Evolutionary conservation across 2,113 vertebrate species (phyloP).

Genomic region (Hassar affinis): DNA sequence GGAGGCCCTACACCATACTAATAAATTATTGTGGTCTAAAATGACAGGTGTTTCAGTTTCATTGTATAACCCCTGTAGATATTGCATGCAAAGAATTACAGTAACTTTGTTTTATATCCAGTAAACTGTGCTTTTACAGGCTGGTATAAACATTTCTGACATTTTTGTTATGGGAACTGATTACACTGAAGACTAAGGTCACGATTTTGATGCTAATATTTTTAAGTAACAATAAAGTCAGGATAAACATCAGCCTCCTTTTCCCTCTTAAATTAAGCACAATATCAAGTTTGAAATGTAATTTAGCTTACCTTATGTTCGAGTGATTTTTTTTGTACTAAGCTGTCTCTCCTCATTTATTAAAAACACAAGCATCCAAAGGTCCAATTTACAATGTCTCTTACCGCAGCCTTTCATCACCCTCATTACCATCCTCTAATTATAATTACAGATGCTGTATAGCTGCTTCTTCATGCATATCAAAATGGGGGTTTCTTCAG

Average conservation of each 20-base stretch:
- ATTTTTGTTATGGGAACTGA: neutral
- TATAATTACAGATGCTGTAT: slow-evolving; percentile 49
- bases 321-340: neutral
- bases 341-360: neutral
- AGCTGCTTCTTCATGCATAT: slow-evolving; percentile 33
- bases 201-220: neutral
- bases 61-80: no score
- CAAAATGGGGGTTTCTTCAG: slow-evolving; percentile 15
- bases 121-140: neutral
- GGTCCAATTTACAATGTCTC: slow-evolving; percentile 16
- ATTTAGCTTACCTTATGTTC: neutral
- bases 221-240: neutral
- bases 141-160: neutral
- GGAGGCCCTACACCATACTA: no score
- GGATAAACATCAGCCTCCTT: neutral
- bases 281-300: neutral
- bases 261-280: neutral
- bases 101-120: neutral
- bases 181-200: neutral
- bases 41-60: no score
- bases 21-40: no score
- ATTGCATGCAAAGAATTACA: neutral
- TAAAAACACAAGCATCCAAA: slow-evolving; percentile 18
- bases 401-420: slow-evolving; percentile 34
- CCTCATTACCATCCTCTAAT: slow-evolving; percentile 42